A percentile compares a stretch with the other conserved stretches of the same genome.
Conservation (phyloP, 2,797 vertebrate genomes). For the Enteromius fasciolatus region DNA sequence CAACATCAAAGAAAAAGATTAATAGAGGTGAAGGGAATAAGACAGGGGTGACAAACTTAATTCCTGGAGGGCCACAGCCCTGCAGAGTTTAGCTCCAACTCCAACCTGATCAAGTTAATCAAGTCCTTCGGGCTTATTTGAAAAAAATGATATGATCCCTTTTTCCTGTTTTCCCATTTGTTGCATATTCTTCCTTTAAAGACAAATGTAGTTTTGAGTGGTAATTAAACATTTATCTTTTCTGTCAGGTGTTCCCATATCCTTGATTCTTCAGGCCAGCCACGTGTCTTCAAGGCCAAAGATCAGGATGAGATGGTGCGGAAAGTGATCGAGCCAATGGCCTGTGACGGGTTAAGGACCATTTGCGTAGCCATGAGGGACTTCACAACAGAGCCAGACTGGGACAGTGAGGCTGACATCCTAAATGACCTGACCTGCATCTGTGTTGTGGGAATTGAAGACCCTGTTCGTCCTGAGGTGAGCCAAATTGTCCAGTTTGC, state of each 20-base stretch:
- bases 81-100: no score
- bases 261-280: conserved; percentile 83
- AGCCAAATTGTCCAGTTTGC: background rate
- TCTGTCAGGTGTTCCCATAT: conserved; percentile 86
- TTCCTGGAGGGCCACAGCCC: no score
- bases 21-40: background rate
- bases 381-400: conserved; percentile 86
- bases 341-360: conserved; percentile 91
- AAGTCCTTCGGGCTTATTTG: no score
- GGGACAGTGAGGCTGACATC: conserved; percentile 91
- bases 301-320: conserved; percentile 93
- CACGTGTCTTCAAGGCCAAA: conserved; percentile 83
- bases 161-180: background rate
- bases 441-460: conserved; percentile 93
- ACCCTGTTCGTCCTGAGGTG: conserved; percentile 95
- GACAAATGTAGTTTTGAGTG: background rate
- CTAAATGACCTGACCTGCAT: conserved; percentile 91
- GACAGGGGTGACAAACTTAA: no score
- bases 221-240: conserved; percentile 26
- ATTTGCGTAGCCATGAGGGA: conserved; percentile 94
- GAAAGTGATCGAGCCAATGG: conserved; percentile 97
- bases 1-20: background rate
- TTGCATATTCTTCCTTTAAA: background rate
- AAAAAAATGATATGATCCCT: background rate
- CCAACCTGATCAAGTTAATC: no score